Evolutionary conservation across 2,113 vertebrate species (phyloP).

Genomic region (Melanerpes formicivorus): DNA sequence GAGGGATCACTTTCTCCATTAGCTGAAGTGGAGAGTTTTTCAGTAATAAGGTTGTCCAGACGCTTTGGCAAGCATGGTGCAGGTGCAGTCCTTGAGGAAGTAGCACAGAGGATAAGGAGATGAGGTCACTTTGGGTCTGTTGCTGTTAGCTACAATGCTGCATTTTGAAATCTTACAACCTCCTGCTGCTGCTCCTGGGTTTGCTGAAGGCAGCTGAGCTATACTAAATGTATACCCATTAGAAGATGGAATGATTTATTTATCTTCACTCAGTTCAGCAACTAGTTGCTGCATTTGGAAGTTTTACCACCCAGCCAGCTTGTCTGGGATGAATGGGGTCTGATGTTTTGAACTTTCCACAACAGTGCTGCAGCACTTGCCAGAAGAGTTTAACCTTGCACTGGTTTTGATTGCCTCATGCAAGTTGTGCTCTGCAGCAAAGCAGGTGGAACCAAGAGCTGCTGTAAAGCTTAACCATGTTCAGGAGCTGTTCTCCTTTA

Average conservation of each 20-base stretch:
- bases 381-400: neutral
- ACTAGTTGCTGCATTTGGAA: neutral
- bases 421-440: neutral
- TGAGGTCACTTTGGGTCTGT: neutral
- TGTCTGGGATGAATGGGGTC: neutral
- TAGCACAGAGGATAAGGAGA: neutral
- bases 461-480: neutral
- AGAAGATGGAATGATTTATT: neutral
- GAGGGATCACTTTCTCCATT: neutral
- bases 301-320: neutral
- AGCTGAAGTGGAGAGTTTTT: neutral
- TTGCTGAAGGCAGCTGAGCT: neutral
- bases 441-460: neutral
- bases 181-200: neutral
- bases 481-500: neutral
- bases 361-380: neutral
- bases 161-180: neutral
- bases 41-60: neutral
- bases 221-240: neutral
- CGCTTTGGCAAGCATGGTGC: rapidly evolving
- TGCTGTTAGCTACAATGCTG: neutral
- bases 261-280: neutral
- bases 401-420: neutral
- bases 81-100: neutral
- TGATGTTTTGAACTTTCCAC: neutral